Evolutionary conservation across 2,113 vertebrate species (phyloP), one percentile per base, ranked within the genome.

Genomic region (Nestor notabilis): DNA sequence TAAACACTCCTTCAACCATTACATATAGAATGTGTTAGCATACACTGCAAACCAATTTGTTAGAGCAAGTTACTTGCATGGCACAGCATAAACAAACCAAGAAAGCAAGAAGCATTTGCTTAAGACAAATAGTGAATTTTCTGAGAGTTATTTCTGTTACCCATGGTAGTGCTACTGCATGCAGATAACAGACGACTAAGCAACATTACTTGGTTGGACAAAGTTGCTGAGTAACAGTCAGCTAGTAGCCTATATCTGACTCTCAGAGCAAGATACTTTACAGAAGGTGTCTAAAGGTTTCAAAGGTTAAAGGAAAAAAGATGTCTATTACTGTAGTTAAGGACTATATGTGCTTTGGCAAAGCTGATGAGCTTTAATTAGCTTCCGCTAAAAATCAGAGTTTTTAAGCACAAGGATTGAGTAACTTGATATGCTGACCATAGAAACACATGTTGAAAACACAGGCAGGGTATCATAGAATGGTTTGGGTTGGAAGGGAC

Each of bases 301-400:
- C 25, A 64, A 78, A 74, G 5, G 14, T 31, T 65, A 74, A 88
- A 69, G 21, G 39, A 55, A 50, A 70, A 93, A 71, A 49, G 31
- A 41, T 9, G 29, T 28, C 23, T 63, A 5, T 9, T 76, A 13
- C 49, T 47, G 17, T 8, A 63, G 39, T 7, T 21, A 86, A 80
- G 24, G 0, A 0, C 9, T 41, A 63, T 11, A 6, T 3, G 4
- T 44, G 71, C 47, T 53, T 33, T n/a, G 17, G n/a, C 21, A 83
- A 87, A 84, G 16, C n/a, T 69, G 9, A 72, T 11, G 9, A 80
- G 29, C 33, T 77, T 74, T 5, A 43, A 50, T 11, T 28, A 79
- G 17, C 13, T 65, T 21, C 41, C 11, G 31, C n/a, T 52, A 28
- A 79, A 52, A 61, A 49, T 13, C 21, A 83, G 25, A 43, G 9